These are phyloP conservation scores for Torymus texanus DNA, from an alignment of 2,888 invertebrate species.

Conservation along the genomic window DNA sequence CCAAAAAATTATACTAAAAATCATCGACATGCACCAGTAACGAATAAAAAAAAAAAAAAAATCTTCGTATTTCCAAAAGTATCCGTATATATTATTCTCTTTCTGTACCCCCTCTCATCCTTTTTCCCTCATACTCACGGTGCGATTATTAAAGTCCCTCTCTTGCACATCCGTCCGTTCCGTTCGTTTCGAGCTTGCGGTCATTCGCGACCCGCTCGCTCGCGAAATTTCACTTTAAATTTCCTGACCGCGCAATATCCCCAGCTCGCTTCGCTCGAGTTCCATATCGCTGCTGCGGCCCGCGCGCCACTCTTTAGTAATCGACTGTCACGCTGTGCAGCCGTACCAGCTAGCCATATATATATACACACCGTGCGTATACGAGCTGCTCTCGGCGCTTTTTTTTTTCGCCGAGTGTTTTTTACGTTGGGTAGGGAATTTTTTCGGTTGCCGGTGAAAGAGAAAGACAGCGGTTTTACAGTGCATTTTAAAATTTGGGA, in stretches of 20 bases:
- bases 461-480: no score
- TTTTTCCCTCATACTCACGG: not conserved
- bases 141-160: slow-evolving; percentile 45
- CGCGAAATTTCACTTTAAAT: slow-evolving; percentile 52
- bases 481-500: no score
- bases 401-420: no score
- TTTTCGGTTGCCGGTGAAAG: no score
- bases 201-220: slow-evolving; percentile 15
- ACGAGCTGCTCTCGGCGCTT: no score
- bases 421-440: no score
- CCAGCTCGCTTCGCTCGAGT: not conserved
- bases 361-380: no score
- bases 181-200: slow-evolving; percentile 19
- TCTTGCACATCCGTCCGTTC: not conserved
- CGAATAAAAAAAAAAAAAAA: no score
- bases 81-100: slow-evolving; percentile 5
- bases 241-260: slow-evolving; percentile 51
- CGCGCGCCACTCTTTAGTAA: slow-evolving; percentile 23
- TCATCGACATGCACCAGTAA: no score
- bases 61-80: no score
- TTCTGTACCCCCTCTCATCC: not conserved
- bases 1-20: no score
- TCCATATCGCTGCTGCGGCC: not conserved
- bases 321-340: slow-evolving; percentile 28
- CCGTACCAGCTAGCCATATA: no score